Percentiles rank a stretch among this genome's conserved stretches.
Evolutionary conservation across 2,113 vertebrate species (phyloP).

Genomic region (Cyanistes caeruleus): DNA sequence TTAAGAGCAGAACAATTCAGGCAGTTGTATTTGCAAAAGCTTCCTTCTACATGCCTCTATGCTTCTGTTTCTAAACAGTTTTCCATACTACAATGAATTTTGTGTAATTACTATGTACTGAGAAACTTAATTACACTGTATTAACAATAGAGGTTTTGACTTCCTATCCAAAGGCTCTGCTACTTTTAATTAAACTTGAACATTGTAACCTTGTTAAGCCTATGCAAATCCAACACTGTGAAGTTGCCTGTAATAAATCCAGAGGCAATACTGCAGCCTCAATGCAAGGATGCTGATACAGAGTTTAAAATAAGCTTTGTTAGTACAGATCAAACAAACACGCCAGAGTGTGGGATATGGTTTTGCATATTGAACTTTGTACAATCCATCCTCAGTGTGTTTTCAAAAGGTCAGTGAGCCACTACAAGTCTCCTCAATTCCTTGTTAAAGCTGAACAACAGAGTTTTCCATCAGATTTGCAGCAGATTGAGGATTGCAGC

Average conservation of each 20-base stretch:
- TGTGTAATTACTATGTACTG: background rate
- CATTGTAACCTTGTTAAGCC: background rate
- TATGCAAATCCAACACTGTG: background rate
- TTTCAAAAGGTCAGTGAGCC: background rate
- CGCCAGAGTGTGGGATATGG: background rate
- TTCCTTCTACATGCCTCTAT: background rate
- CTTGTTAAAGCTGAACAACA: background rate
- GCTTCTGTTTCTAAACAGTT: background rate
- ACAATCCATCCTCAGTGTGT: background rate
- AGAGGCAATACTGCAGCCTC: background rate
- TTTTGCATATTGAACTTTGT: background rate
- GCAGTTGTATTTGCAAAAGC: background rate
- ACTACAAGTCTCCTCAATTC: background rate
- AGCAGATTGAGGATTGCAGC: background rate
- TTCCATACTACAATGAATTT: background rate
- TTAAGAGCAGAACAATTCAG: background rate
- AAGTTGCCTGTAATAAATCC: background rate
- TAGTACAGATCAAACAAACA: background rate
- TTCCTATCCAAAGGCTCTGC: background rate
- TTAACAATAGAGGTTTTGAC: background rate
- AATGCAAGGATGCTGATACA: background rate
- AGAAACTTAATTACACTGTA: background rate
- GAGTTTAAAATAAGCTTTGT: background rate
- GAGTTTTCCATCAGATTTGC: background rate
- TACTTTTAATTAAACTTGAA: background rate